Conservation (phyloP, 2,888 invertebrate species). For the Deilephila elpenor region DNA sequence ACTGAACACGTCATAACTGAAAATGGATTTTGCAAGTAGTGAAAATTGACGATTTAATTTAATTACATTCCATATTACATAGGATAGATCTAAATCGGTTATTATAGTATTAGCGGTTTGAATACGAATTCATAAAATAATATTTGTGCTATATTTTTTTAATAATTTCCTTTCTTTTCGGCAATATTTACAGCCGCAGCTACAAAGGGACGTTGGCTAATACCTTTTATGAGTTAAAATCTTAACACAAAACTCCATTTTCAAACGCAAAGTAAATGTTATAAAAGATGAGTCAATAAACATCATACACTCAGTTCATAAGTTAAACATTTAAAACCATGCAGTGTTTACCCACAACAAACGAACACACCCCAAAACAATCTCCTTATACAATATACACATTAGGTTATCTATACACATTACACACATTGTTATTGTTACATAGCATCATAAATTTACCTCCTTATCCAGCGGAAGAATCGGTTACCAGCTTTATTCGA, state of each 20-base stretch:
- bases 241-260: neutral
- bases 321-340: slow-evolving; percentile 29
- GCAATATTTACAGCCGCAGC: no score
- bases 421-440: slow-evolving; percentile 34
- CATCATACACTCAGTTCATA: slow-evolving; percentile 17
- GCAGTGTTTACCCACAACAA: slow-evolving; percentile 29
- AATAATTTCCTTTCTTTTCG: no score
- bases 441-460: slow-evolving; percentile 56
- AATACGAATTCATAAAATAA: no score
- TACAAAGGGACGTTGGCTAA: no score
- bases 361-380: slow-evolving; percentile 33
- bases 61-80: no score
- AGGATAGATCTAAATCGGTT: no score
- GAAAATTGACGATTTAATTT: no score
- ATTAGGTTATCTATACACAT: slow-evolving; percentile 41
- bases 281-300: slow-evolving; percentile 19
- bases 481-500: slow-evolving; percentile 72
- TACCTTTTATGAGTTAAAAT: neutral
- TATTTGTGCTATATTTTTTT: no score
- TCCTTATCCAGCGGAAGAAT: slow-evolving; percentile 80
- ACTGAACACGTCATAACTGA: no score
- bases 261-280: slow-evolving; percentile 13
- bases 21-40: no score
- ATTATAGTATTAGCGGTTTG: no score
- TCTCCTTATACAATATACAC: slow-evolving; percentile 8